Percentiles rank a stretch among this genome's conserved stretches.
Evolutionary conservation across 2,797 vertebrate species (phyloP).

Genomic region (Sciaenops ocellatus): DNA sequence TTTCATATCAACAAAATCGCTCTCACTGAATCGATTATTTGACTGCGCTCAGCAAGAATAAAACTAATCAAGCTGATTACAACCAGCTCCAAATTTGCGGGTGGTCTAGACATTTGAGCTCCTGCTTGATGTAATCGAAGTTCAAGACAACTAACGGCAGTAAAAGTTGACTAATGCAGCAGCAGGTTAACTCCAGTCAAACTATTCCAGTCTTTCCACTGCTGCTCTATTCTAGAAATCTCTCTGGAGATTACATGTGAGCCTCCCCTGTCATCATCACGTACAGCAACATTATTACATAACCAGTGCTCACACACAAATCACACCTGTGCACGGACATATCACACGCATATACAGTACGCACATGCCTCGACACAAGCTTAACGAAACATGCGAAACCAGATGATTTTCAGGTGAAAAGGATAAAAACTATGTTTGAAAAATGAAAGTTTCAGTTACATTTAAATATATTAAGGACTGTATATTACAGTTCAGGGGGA

Average conservation of each 20-base stretch:
- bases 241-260: slow-evolving; percentile 52
- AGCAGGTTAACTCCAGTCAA: slow-evolving; percentile 11
- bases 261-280: slow-evolving; percentile 55
- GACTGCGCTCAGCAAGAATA: accelerated
- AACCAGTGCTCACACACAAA: slow-evolving; percentile 48
- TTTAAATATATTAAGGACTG: not conserved
- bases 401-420: not conserved
- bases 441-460: not conserved
- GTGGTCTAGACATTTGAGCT: not conserved
- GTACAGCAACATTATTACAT: slow-evolving; percentile 77
- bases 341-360: not conserved
- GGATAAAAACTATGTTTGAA: not conserved
- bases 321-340: slow-evolving; percentile 31
- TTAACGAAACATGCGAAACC: slow-evolving; percentile 1
- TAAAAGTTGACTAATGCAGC: not conserved
- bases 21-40: not conserved
- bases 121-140: not conserved
- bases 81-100: not conserved
- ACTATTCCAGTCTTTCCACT: slow-evolving; percentile 49
- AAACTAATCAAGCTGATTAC: not conserved
- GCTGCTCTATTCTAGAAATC: slow-evolving; percentile 64
- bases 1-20: not conserved
- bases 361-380: slow-evolving; percentile 8
- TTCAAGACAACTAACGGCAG: not conserved
- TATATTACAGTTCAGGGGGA: not conserved